Evolutionary conservation across 92 coral and sea anemone genomes (phyloP), one percentile per base, ranked within the genome.

Genomic region (Phenganax subtilis): DNA sequence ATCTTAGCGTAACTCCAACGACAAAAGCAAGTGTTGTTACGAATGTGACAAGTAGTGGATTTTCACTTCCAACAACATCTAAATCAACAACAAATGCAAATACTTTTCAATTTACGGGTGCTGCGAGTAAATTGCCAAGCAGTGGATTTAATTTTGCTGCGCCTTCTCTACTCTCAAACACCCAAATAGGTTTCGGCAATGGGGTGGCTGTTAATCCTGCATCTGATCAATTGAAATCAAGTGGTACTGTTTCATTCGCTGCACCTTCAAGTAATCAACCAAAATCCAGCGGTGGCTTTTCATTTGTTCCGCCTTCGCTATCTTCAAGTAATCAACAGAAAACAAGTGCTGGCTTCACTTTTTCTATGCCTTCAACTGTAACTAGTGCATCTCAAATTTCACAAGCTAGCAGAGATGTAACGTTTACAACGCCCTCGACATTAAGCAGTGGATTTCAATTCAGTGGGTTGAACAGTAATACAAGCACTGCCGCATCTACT

Each of bases 151-250:
- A 0, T 28, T 54, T 51, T 27, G 14, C 58, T 72, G 59, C 77
- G 56, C 77, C 77, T 2, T 31, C 77, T 37, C 47, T 37, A 37
- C 47, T 6, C 44, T 29, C 47, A 66, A 7, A 66, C 20, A 66
- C 72, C 9, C 8, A 29, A 25, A 27, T 0, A 1, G 47, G 47
- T 37, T 37, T 9, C 72, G 16, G 72, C 72, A 30, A 20, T 51
- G 80, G 80, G 63, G 55, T 10, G 44, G 54, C 55, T 55, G 55
- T 63, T 75, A 67, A 51, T 65, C 81, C 72, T 47, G 16, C 72
- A 51, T 11, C 44, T 9, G 51, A 66, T 0, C 44, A 51, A 51
- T 9, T 10, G 17, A 52, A 17, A 0, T 0, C 77, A 31, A 51
- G 57, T 27, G 56, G 56, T 54, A 51, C 27, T 29, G 7, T 37